phyloP scores from a whole-genome alignment of 2,797 vertebrate species.

The Anguilla megastoma region DNA sequence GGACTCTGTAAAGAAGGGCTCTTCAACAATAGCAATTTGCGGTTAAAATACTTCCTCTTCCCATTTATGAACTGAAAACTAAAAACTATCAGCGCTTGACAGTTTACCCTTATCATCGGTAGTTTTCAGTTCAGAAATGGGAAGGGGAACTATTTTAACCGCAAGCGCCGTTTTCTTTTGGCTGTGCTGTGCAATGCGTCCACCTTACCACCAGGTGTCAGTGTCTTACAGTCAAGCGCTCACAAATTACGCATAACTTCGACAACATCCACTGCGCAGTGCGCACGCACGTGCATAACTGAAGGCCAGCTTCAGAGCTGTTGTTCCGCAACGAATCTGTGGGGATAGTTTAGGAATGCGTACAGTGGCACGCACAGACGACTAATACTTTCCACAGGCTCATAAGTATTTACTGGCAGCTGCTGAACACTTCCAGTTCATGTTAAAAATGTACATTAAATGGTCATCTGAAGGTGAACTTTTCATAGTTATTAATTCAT shows the following conservation, averaged over 20 bases:
- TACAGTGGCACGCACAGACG: background rate
- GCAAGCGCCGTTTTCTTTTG: background rate
- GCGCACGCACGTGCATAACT: background rate
- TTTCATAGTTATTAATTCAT: background rate
- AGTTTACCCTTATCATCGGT: no score
- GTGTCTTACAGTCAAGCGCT: background rate
- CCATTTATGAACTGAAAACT: no score
- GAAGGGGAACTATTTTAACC: background rate
- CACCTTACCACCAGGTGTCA: slow-evolving; percentile 3
- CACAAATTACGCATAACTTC: no score
- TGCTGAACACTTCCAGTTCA: background rate
- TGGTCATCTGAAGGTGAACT: background rate
- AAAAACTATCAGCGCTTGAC: no score
- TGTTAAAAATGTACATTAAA: background rate
- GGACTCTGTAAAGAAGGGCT: background rate
- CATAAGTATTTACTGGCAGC: background rate
- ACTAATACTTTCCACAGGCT: background rate
- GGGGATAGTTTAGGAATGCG: background rate
- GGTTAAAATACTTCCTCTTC: no score
- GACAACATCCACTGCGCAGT: background rate
- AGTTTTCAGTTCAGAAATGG: no score
- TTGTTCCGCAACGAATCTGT: background rate
- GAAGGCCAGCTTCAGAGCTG: background rate
- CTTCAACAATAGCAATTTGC: no score
- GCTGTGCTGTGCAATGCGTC: background rate